Evolutionary conservation across 2,797 vertebrate species (phyloP), one percentile per base, ranked within the genome.

Genomic region (Sebastiscus tertius): DNA sequence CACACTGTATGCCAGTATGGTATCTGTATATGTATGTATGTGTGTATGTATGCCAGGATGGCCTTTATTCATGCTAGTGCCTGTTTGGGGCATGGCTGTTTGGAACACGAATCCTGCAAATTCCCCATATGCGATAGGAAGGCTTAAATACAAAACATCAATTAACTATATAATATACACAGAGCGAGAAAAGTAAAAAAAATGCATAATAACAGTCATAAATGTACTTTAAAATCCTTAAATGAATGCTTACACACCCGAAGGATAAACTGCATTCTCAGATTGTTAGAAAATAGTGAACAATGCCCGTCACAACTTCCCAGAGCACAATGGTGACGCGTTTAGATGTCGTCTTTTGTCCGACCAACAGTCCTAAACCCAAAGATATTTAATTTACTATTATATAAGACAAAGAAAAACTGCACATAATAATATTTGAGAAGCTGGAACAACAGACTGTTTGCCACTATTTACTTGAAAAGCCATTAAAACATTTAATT

Each of bases 1-100:
- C 75, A 82, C 63, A 67, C 68, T 72, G 34, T 27, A 60, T 72
- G 71, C 62, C 39, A 42, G 39, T 42, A 42, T 42, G 16, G 72
- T 78, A 8, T 77, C 54, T 77, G 46, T 80, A 8, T 20, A 56
- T 72, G 55, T 8, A 9, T 46, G 42, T 71, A 6, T 73, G 69
- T 52, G 33, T 3, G 16, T 29, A 33, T 55, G 52, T 10, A 16
- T 66, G 4, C 71, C 10, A 65, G 22, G 42, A 6, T 58, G 27
- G 27, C 22, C 22, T 18, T 27, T 59, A 54, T 61, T 70, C 2
- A 68, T 49, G 7, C 46, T 49, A 52, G 3, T 14, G 4, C 60
- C 60, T 3, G 18, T 61, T 61, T 33, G 9, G 27, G 58, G 58
- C 1, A 27, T 60, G 58, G 58, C 59, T 8, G 8, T 60, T 60